Conservation (phyloP, 2,888 invertebrate genomes). For the Temnothorax rugatulus region DNA sequence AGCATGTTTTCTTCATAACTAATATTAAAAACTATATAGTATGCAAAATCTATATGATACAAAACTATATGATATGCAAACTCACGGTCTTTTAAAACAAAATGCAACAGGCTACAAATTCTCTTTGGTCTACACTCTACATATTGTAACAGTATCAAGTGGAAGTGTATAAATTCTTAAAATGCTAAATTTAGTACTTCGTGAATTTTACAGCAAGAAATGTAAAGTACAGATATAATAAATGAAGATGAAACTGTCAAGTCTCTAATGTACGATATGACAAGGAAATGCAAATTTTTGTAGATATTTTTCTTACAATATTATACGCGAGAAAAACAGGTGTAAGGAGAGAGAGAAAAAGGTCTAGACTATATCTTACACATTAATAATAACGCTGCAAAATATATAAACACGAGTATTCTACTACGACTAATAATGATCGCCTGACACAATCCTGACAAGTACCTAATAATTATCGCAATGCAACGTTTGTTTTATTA, state of each 20-base stretch:
- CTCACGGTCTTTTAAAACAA: not conserved
- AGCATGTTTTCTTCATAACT: not conserved
- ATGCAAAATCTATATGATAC: not conserved
- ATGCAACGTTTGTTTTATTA: not conserved
- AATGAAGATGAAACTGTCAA: not conserved
- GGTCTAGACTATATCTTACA: not conserved
- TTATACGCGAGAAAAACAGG: not conserved
- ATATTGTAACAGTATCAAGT: not conserved
- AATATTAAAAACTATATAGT: not conserved
- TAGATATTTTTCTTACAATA: not conserved
- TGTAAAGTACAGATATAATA: not conserved
- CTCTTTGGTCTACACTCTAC: not conserved
- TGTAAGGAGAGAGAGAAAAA: constrained; percentile 1
- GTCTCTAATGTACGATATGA: not conserved
- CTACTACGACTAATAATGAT: not conserved
- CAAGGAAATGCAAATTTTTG: constrained; percentile 15
- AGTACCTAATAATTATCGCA: constrained; percentile 4
- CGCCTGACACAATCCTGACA: not conserved
- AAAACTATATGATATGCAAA: not conserved
- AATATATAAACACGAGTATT: not conserved
- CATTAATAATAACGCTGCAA: constrained; percentile 7
- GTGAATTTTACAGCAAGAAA: not conserved
- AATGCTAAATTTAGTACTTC: not conserved
- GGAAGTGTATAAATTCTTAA: not conserved
- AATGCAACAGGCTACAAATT: not conserved